These are phyloP conservation scores for Oeneis ivallda DNA, from an alignment of 2,888 invertebrate species.

Conservation along the genomic window DNA sequence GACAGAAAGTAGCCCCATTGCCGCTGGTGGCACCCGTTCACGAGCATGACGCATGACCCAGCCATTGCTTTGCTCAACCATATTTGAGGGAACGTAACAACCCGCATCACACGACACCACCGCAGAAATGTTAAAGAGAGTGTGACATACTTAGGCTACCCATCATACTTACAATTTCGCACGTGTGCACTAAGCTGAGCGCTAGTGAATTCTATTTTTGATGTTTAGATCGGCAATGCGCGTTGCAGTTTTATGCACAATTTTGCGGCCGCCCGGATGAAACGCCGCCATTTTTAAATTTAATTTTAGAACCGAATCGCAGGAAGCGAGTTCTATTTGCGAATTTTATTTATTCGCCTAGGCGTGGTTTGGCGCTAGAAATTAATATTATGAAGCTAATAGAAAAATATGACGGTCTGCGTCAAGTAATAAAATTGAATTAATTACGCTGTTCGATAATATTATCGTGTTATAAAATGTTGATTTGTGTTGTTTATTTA, in stretches of 20 bases:
- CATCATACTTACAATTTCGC: too few relatives aligned
- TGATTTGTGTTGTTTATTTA: constrained; percentile 24
- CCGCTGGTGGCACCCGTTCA: too few relatives aligned
- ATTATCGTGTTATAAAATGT: neutral
- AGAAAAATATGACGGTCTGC: constrained; percentile 37
- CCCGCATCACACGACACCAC: too few relatives aligned
- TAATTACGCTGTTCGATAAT: constrained; percentile 19
- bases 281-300: constrained; percentile 69
- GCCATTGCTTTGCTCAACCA: too few relatives aligned
- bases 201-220: constrained; percentile 76
- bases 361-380: constrained; percentile 56
- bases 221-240: constrained; percentile 76
- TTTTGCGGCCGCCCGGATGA: constrained; percentile 61
- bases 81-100: too few relatives aligned
- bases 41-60: too few relatives aligned
- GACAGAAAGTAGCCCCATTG: too few relatives aligned
- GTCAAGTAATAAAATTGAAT: constrained; percentile 24
- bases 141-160: too few relatives aligned
- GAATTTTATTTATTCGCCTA: constrained; percentile 74
- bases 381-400: constrained; percentile 23
- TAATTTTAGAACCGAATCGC: constrained; percentile 72
- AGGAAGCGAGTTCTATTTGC: constrained; percentile 72
- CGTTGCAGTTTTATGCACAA: constrained; percentile 80
- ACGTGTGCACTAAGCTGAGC: constrained; percentile 51
- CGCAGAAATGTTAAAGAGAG: too few relatives aligned